Conservation (phyloP, 1,140 invertebrate genomes). For the Drosophila mojavensis region DNA sequence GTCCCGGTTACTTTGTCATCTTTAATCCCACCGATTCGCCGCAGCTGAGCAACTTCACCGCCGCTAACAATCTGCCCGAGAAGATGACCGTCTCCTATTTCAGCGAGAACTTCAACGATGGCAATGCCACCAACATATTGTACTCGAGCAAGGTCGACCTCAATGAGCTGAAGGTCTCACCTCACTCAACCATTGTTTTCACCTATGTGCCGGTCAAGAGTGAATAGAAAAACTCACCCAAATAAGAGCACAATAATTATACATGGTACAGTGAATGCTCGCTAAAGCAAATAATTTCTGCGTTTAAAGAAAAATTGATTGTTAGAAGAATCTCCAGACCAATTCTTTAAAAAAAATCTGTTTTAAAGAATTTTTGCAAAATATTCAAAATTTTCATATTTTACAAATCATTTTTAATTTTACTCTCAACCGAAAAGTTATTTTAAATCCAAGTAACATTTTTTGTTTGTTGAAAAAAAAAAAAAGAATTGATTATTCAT, state of each 20-base stretch:
- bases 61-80: conserved; percentile 84
- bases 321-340: too few relatives aligned
- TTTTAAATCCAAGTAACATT: too few relatives aligned
- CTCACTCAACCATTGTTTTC: conserved; percentile 84
- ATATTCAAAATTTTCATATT: too few relatives aligned
- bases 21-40: conserved; percentile 86
- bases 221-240: conserved; percentile 43
- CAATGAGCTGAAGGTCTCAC: conserved; percentile 75
- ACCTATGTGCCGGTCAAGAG: conserved; percentile 84
- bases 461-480: neutral
- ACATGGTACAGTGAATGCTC: conserved; percentile 6
- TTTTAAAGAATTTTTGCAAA: too few relatives aligned
- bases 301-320: neutral
- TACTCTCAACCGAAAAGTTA: too few relatives aligned
- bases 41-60: conserved; percentile 84
- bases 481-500: neutral
- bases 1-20: conserved; percentile 88
- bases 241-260: conserved; percentile 15
- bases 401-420: too few relatives aligned
- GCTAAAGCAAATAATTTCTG: neutral
- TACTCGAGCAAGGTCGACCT: conserved; percentile 51
- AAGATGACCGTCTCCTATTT: conserved; percentile 86
- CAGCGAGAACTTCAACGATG: conserved; percentile 85
- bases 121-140: conserved; percentile 81
- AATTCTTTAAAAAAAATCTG: neutral